These are phyloP conservation scores for Listrodromus nycthemerus DNA, from an alignment of 2,888 invertebrate species.

Conservation along the genomic window DNA sequence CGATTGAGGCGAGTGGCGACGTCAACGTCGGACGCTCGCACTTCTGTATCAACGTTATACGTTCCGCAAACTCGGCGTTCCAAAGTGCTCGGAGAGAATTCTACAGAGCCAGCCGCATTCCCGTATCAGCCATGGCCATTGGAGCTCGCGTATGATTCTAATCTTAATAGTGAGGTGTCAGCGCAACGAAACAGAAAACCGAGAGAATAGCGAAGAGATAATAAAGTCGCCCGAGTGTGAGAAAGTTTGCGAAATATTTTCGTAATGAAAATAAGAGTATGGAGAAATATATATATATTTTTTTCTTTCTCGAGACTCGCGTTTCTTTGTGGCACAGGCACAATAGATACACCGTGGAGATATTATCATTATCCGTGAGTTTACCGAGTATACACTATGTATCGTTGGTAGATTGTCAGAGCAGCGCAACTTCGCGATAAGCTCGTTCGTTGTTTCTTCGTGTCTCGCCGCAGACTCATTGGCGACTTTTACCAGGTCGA, in stretches of 20 bases:
- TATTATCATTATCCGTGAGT: conserved; percentile 13
- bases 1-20: conserved; percentile 54
- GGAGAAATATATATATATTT: conserved; percentile 5
- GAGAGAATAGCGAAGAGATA: conserved; percentile 4
- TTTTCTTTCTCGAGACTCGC: background rate
- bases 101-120: conserved; percentile 28
- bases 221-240: conserved; percentile 15
- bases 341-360: conserved; percentile 8
- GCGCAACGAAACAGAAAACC: conserved; percentile 44
- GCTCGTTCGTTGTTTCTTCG: conserved; percentile 29
- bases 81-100: conserved; percentile 19
- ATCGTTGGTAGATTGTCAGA: conserved; percentile 21
- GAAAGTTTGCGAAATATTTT: conserved; percentile 51
- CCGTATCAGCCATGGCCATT: conserved; percentile 20
- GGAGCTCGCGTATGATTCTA: conserved; percentile 40
- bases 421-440: conserved; percentile 28
- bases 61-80: conserved; percentile 3
- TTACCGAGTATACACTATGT: conserved; percentile 3
- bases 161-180: conserved; percentile 63
- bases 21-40: conserved; percentile 45
- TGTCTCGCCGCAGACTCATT: background rate
- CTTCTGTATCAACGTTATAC: conserved; percentile 9
- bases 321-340: background rate
- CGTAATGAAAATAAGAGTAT: conserved; percentile 1
- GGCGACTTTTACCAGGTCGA: conserved; percentile 19